phyloP scores from a whole-genome alignment of 2,797 vertebrate genomes.

The Lophura swinhoii region DNA sequence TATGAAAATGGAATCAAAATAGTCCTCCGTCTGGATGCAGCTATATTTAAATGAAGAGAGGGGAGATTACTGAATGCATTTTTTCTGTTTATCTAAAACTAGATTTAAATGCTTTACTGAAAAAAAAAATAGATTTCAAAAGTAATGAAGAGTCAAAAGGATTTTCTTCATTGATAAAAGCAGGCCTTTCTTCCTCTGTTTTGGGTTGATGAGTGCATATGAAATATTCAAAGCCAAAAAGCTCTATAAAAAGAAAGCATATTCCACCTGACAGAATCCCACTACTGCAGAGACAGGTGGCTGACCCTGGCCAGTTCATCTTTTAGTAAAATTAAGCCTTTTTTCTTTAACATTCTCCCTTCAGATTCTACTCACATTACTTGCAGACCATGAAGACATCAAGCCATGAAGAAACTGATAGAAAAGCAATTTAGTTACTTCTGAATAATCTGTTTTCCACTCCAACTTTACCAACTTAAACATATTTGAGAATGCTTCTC shows the following conservation, averaged over 20 bases:
- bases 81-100: neutral
- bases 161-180: neutral
- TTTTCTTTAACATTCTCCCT: neutral
- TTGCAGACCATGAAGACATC: neutral
- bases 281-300: neutral
- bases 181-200: neutral
- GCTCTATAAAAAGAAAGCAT: neutral
- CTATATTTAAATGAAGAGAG: neutral
- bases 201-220: neutral
- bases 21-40: neutral
- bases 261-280: neutral
- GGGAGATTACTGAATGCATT: neutral
- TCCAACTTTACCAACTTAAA: neutral
- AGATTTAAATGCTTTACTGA: neutral
- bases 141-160: neutral
- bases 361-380: neutral
- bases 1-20: slow-evolving; percentile 1
- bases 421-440: neutral
- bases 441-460: neutral
- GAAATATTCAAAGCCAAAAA: neutral
- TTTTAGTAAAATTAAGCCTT: neutral
- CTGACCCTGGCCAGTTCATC: neutral
- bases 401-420: neutral
- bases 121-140: neutral
- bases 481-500: neutral